Evolutionary conservation across 1,140 invertebrate genomes (phyloP), one percentile per base, ranked within the genome.

Genomic region (Diorhabda carinulata): DNA sequence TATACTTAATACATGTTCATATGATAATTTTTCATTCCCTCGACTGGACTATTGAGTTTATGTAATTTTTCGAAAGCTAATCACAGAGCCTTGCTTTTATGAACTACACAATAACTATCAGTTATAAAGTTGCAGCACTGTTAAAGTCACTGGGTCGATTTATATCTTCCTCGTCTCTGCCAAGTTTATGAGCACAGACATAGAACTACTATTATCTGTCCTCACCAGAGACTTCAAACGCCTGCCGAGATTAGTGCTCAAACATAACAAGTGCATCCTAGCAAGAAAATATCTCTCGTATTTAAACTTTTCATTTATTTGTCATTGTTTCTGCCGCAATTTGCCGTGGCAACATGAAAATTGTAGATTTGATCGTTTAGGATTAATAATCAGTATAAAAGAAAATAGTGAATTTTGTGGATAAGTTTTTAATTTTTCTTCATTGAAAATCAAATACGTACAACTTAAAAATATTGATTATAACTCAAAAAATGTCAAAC

Each of bases 141-240:
- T 75, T 75, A 75, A 75, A 73, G 74, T 75, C 74, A 73, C 52
- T 70, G 72, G 70, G 45, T 69, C 74, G 72, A 75, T 75, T 75
- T 73, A 75, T 75, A 75, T 73, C 74, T 75, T 75, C 72, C 74
- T 75, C 65, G 64, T 75, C 70, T 75, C 74, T 71, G 67, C 64
- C 67, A 69, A 67, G 57, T 73, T 73, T 73, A 73, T 69, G 72
- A 69, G 64, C 68, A 65, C 70, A 71, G 67, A 71, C 72, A 52
- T 52, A 71, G 64, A 69, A 64, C 70, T 69, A 58, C 70, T 64
- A 73, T 73, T 73, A 73, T 73, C 70, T 71, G 45, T 70, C 68
- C 65, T 66, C 71, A 70, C 57, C 40, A 52, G 58, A 64, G 4
- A 64, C 70, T 70, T 72, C 68, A 71, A 71, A 71, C 70, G 69